phyloP scores from a whole-genome alignment of 2,797 vertebrate genomes.

The Siniperca scherzeri region DNA sequence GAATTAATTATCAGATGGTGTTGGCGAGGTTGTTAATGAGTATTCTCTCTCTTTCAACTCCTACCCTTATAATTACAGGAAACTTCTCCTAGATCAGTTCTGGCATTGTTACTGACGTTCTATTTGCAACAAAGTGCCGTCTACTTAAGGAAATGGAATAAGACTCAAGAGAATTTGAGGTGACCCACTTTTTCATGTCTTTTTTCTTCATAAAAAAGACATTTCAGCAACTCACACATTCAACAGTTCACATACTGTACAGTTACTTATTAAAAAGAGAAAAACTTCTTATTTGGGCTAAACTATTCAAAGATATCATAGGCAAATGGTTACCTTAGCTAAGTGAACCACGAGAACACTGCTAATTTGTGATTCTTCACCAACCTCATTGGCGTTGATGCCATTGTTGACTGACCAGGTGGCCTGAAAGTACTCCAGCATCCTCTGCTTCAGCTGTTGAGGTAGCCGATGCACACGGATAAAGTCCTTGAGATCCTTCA shows the following conservation, averaged over 20 bases:
- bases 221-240: conserved; percentile 13
- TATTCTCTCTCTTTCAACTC: conserved; percentile 55
- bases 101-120: conserved; percentile 46
- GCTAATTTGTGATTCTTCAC: conserved; percentile 12
- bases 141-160: conserved; percentile 67
- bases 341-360: neutral
- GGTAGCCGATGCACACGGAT: conserved; percentile 94
- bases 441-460: conserved; percentile 94
- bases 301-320: neutral
- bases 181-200: conserved; percentile 58
- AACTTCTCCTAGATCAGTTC: conserved; percentile 41
- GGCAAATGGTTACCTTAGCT: neutral
- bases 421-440: conserved; percentile 98
- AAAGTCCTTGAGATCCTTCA: conserved; percentile 98
- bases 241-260: neutral
- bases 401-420: conserved; percentile 98
- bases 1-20: conserved; percentile 74
- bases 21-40: conserved; percentile 66
- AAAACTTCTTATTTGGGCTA: neutral
- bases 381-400: conserved; percentile 95
- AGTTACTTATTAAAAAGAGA: neutral
- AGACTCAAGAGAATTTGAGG: conserved; percentile 49
- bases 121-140: conserved; percentile 52
- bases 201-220: conserved; percentile 13
- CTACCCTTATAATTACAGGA: conserved; percentile 52